Evolutionary conservation across 2,113 vertebrate genomes (phyloP), one percentile per base, ranked within the genome.

Genomic region (Neogobius melanostomus): DNA sequence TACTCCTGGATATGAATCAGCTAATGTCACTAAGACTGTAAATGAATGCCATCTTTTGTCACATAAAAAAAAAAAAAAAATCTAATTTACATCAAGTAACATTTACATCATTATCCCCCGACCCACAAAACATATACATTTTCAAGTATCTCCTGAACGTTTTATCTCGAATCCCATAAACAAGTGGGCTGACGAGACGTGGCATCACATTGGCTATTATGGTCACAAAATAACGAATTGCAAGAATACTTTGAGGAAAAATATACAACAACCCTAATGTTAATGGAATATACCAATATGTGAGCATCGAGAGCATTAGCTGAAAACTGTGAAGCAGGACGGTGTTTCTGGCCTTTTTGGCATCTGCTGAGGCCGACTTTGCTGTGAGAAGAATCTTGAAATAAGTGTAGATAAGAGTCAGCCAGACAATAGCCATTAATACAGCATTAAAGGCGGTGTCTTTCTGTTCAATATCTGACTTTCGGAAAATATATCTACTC

Each of bases 101-200:
- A 36, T 5, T 36, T 36, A 36, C 28, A 36, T 36, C 28, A 36
- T 36, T 36, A 36, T 36, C 3, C 28, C 28, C 3, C 4, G 28
- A 36, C 5, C 6, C 10, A 47, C 46, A 47, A 11, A 47, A 47
- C 46, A 86, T 17, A 56, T 81, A 71, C 7, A 36, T 74, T 52
- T 65, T 88, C 46, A 91, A 5, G 21, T 91, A 75, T 9, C 44
- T 71, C 68, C 59, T 79, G 70, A 93, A 90, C 0, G 44, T 79
- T 45, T 87, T 62, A 73, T 93, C 92, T 61, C 92, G 74, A 6
- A 91, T 16, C 0, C 91, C 91, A 17, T 93, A 93, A 8, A 92
- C 54, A 3, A 90, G 56, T 0, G 91, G 90, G 60, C 91, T 93
- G 12, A 91, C 6, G n/a, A 90, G 82, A 7, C 87, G 72, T 0